Evolutionary conservation across 2,797 vertebrate species (phyloP).

Genomic region (Trichosurus vulpecula): DNA sequence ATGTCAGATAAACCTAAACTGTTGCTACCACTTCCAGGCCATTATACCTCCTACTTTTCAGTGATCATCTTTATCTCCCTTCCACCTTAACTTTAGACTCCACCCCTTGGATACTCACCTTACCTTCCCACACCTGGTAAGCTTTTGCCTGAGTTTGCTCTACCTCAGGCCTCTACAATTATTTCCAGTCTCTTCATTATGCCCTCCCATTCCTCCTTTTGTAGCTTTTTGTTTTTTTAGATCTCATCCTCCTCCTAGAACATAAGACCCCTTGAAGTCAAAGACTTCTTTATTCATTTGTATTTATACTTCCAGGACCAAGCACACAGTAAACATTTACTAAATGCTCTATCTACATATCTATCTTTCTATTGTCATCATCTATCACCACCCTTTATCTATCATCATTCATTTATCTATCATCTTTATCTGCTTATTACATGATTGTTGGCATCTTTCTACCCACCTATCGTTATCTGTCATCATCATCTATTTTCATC

Average conservation of each 20-base stretch:
- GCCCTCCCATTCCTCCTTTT: background rate
- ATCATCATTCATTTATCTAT: background rate
- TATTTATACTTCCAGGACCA: background rate
- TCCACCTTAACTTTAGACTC: background rate
- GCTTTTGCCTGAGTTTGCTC: background rate
- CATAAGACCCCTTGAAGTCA: background rate
- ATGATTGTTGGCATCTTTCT: too few relatives aligned
- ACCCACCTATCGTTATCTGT: too few relatives aligned
- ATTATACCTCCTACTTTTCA: background rate
- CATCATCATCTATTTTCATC: too few relatives aligned
- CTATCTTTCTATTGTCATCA: background rate
- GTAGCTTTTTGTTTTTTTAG: background rate
- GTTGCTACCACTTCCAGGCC: background rate
- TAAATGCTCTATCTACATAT: background rate
- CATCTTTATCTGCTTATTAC: too few relatives aligned
- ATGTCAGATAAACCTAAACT: background rate
- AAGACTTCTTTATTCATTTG: background rate
- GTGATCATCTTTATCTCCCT: background rate
- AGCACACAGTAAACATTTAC: background rate
- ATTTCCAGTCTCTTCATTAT: background rate
- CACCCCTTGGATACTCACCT: background rate
- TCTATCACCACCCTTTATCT: background rate
- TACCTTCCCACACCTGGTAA: background rate
- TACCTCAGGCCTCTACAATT: background rate
- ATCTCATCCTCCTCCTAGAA: background rate